These are phyloP conservation scores for Microtus pennsylvanicus DNA, from an alignment of 2,113 vertebrate genomes.

Conservation along the genomic window DNA sequence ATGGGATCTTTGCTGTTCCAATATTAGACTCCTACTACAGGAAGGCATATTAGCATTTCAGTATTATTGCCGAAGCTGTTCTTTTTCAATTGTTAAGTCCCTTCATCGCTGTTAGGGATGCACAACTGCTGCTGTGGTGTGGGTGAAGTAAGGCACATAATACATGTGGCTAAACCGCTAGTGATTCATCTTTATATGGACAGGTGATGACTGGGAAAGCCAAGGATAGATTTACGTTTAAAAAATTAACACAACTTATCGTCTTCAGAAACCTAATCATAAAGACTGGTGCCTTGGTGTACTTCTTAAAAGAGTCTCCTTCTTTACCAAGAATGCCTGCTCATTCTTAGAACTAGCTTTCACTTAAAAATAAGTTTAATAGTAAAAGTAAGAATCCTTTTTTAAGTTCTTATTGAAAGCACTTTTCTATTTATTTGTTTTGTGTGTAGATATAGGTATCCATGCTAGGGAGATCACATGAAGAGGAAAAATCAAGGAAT, in stretches of 20 bases:
- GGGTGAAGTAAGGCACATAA: background rate
- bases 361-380: background rate
- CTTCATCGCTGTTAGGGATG: background rate
- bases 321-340: background rate
- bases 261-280: background rate
- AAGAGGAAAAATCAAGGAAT: rapidly evolving
- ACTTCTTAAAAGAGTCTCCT: background rate
- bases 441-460: background rate
- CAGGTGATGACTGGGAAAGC: background rate
- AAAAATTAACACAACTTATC: background rate
- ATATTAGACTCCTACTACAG: background rate
- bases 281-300: background rate
- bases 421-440: background rate
- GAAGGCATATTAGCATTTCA: background rate
- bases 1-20: background rate
- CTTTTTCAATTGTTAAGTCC: background rate
- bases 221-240: background rate
- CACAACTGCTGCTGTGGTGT: background rate
- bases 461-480: too few relatives aligned
- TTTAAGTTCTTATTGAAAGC: background rate
- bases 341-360: background rate
- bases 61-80: background rate
- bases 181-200: background rate
- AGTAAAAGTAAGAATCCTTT: background rate
- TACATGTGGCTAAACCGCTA: background rate